Evolutionary conservation across 1,140 invertebrate genomes (phyloP).

Genomic region (Drosophila eugracilis): DNA sequence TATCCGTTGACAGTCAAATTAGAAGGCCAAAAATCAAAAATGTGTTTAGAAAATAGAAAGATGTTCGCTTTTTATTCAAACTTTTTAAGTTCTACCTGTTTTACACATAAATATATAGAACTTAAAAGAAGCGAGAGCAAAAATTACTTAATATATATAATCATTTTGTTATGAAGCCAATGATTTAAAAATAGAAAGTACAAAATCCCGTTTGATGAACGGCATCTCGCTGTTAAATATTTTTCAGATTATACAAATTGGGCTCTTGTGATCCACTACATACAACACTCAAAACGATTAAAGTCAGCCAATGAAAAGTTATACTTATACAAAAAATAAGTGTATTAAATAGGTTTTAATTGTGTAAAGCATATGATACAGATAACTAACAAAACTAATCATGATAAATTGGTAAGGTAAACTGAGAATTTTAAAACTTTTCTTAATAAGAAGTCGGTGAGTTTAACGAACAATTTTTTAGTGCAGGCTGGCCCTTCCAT

Average conservation of each 20-base stretch:
- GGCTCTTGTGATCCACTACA: constrained; percentile 31
- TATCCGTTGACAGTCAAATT: not conserved
- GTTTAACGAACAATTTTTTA: not conserved
- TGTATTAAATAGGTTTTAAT: constrained; percentile 41
- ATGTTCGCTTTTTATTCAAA: constrained; percentile 61
- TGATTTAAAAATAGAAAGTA: constrained; percentile 31
- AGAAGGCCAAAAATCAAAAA: constrained; percentile 20
- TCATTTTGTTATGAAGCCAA: constrained; percentile 48
- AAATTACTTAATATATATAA: constrained; percentile 66
- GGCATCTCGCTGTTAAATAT: constrained; percentile 30
- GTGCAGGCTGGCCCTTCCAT: not conserved
- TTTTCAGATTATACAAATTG: constrained; percentile 56
- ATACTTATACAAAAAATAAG: constrained; percentile 30
- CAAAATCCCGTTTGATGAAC: constrained; percentile 30
- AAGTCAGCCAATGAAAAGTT: constrained; percentile 15
- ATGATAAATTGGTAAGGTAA: not conserved
- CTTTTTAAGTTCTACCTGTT: constrained; percentile 56
- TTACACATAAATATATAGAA: constrained; percentile 77
- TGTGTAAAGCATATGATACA: constrained; percentile 10
- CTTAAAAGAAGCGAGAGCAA: constrained; percentile 77
- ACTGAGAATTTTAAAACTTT: not conserved
- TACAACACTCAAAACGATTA: constrained; percentile 58
- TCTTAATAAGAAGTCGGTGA: not conserved
- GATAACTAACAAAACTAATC: not conserved
- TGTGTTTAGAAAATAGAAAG: constrained; percentile 72